Conservation (phyloP, 35 echinoderm and acorn worm genomes). For the Apostichopus californicus region DNA sequence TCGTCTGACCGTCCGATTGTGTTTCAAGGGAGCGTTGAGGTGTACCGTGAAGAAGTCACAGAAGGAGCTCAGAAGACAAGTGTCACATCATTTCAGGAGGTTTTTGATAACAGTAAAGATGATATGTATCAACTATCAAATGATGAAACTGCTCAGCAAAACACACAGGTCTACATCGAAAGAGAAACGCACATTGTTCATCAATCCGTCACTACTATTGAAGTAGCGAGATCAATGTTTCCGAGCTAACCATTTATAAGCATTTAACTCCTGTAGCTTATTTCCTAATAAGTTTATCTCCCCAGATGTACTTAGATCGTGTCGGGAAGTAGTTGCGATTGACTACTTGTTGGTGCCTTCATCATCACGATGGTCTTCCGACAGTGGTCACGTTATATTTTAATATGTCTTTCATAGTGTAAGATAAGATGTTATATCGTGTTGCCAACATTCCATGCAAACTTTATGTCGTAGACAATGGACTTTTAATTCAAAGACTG, state of each 20-base stretch:
- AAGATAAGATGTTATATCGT: too few relatives aligned
- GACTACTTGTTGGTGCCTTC: too few relatives aligned
- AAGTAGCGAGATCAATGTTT: not conserved
- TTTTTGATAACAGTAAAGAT: slow-evolving; percentile 2
- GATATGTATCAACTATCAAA: not conserved
- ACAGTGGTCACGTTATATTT: too few relatives aligned
- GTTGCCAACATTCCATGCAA: too few relatives aligned
- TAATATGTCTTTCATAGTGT: too few relatives aligned
- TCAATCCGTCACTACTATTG: slow-evolving; percentile 16
- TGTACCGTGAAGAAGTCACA: not conserved
- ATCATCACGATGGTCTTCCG: too few relatives aligned
- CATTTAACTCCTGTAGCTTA: not conserved
- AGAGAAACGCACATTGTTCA: not conserved
- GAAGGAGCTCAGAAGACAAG: not conserved
- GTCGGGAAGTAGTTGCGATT: too few relatives aligned
- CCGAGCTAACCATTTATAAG: not conserved
- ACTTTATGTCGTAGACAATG: too few relatives aligned
- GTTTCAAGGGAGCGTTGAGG: slow-evolving; percentile 37
- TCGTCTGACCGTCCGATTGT: not conserved
- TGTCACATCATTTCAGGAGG: not conserved
- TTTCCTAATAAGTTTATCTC: not conserved
- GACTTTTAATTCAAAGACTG: too few relatives aligned
- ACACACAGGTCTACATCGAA: not conserved
- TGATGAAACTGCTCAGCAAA: slow-evolving; percentile 3
- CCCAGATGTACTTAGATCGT: too few relatives aligned